Evolutionary conservation across 2,888 invertebrate genomes (phyloP), one percentile per base, ranked within the genome.

Genomic region (Meteorus cinctellus): DNA sequence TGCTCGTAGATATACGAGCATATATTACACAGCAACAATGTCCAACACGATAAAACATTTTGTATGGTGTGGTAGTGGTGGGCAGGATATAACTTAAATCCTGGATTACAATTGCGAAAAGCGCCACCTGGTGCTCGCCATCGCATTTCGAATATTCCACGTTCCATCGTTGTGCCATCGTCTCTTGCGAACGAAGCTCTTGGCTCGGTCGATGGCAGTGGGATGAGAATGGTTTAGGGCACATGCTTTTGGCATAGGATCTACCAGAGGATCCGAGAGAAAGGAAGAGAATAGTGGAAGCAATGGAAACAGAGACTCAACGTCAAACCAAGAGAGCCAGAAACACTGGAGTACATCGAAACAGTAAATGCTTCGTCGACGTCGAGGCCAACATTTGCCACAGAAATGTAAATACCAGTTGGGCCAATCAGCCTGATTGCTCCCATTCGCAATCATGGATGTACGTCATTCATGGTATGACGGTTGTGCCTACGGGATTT

Each of bases 341-440:
- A 41, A 41, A 41, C 41, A 41, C 41, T 41, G 8, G 41, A 41
- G 41, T 41, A 41, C 41, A 67, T 41, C 24, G 60, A 71, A 75
- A 75, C 65, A 75, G 66, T 75, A 75, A 71, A 55, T 75, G 77
- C 78, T 77, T 66, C 76, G 76, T 31, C 77, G 74, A 75, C 77
- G 60, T 75, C 79, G 55, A 6, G 55, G 19, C 55, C 19, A 55
- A 55, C 55, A 55, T 55, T 79, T 79, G 84, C 84, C 84, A 81
- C 85, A 86, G 86, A 88, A 88, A 86, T 88, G 88, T 87, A 86
- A 87, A 87, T 88, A 88, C 81, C 84, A 83, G 84, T 82, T 68
- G 83, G 86, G 87, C 87, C 89, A 89, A 89, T 89, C 89, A 88
- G 88, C 79, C 89, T 88, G 89, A 89, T 89, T 89, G 89, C 87